Evolutionary conservation across 1,140 invertebrate species (phyloP).

Genomic region (Drosophila nannoptera): DNA sequence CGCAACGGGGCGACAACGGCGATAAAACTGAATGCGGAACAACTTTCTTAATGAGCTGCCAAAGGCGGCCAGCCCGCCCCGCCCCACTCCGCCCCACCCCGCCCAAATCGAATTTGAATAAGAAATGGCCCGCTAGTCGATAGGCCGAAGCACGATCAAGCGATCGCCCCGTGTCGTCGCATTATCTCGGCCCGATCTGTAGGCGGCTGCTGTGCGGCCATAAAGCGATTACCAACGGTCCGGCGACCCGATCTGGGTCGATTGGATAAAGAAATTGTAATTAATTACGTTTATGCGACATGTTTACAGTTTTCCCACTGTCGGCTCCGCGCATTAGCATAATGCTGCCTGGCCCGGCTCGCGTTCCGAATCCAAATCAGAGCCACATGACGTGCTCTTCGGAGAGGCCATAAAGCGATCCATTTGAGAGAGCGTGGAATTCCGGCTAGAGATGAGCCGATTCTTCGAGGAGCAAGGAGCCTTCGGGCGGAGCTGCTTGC

Average conservation of each 20-base stretch:
- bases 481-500: not conserved
- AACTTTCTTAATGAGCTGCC: slow-evolving; percentile 77
- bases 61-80: slow-evolving; percentile 54
- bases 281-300: slow-evolving; percentile 78
- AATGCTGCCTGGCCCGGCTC: slow-evolving; percentile 47
- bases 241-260: slow-evolving; percentile 54
- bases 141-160: slow-evolving; percentile 64
- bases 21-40: slow-evolving; percentile 77
- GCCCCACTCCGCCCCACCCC: not conserved
- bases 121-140: slow-evolving; percentile 54
- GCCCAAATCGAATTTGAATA: slow-evolving; percentile 76
- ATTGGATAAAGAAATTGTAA: slow-evolving; percentile 77
- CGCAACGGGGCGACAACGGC: slow-evolving; percentile 61
- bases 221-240: slow-evolving; percentile 60
- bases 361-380: slow-evolving; percentile 53
- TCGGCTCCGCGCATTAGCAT: slow-evolving; percentile 61
- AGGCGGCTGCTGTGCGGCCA: slow-evolving; percentile 72
- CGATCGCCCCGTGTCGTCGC: slow-evolving; percentile 48
- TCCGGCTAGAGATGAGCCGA: no score
- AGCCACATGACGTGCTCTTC: slow-evolving; percentile 65
- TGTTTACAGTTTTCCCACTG: slow-evolving; percentile 76
- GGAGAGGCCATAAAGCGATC: slow-evolving; percentile 39
- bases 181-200: slow-evolving; percentile 69
- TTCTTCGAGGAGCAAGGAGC: no score
- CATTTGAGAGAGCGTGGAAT: slow-evolving; percentile 11